Conservation (phyloP, 2,888 invertebrate species). For the Muschampia plurimacula region DNA sequence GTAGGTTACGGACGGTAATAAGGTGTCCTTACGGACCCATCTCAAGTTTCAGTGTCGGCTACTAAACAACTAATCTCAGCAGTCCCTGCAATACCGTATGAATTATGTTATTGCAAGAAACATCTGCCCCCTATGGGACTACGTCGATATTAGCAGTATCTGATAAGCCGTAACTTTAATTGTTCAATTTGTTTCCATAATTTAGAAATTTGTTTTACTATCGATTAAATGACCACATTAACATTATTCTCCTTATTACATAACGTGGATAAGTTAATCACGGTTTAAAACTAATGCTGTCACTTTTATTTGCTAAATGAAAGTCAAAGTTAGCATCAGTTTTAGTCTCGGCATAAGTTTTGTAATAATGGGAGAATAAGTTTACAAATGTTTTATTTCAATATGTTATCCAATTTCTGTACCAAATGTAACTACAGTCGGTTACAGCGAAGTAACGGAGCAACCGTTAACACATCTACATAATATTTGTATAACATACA, state of each 20-base stretch:
- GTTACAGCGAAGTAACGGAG: neutral
- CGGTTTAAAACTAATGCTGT: too few species aligned
- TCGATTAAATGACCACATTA: neutral
- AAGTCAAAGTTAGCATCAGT: too few species aligned
- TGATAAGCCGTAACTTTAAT: neutral
- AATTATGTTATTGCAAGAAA: slow-evolving; percentile 3
- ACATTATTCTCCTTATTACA: too few species aligned
- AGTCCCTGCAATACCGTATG: neutral
- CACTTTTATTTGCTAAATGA: too few species aligned
- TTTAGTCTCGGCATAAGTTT: too few species aligned
- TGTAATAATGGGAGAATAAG: too few species aligned
- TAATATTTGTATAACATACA: too few species aligned
- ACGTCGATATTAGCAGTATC: neutral
- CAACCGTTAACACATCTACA: neutral
- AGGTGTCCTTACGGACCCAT: neutral
- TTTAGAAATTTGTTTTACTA: neutral
- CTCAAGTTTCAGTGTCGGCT: slow-evolving; percentile 4
- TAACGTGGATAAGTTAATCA: too few species aligned
- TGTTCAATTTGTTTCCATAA: neutral
- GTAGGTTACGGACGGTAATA: neutral
- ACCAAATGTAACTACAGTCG: neutral
- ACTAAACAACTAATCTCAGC: slow-evolving; percentile 5
- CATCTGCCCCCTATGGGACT: neutral
- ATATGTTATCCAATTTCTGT: neutral
- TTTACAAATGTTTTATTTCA: neutral